Evolutionary conservation across 2,113 vertebrate species (phyloP).

Genomic region (Oncorhynchus keta): DNA sequence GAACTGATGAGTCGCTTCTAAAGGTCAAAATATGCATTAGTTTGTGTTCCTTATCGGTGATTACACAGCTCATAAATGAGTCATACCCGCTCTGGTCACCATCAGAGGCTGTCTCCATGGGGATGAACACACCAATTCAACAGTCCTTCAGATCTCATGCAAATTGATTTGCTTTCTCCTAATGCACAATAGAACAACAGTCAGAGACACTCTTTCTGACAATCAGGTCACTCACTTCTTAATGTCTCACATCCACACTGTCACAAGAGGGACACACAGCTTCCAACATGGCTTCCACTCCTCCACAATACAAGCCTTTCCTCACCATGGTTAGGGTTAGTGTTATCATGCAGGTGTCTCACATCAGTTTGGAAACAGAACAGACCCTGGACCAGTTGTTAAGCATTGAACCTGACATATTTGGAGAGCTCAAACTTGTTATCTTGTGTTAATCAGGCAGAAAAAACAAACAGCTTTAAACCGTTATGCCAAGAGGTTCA

Average conservation of each 20-base stretch:
- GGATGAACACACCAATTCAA: slow-evolving; percentile 30
- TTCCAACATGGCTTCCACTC: too few species aligned
- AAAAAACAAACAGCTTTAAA: too few species aligned
- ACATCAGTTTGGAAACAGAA: too few species aligned
- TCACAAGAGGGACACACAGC: too few species aligned
- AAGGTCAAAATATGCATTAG: slow-evolving; percentile 54
- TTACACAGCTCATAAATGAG: slow-evolving; percentile 37
- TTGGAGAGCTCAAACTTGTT: neutral
- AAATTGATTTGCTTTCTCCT: too few species aligned
- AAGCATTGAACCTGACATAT: neutral
- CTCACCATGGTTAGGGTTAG: too few species aligned
- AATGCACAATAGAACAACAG: neutral
- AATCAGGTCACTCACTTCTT: slow-evolving; percentile 6
- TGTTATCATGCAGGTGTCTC: too few species aligned
- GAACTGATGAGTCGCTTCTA: slow-evolving; percentile 3
- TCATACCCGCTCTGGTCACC: slow-evolving; percentile 7
- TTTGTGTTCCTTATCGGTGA: slow-evolving; percentile 28
- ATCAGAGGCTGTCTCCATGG: slow-evolving; percentile 12
- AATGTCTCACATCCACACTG: slow-evolving; percentile 8
- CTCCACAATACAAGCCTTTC: too few species aligned
- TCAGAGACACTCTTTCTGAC: neutral
- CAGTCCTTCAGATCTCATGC: neutral
- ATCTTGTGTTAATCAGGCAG: neutral
- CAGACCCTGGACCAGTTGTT: too few species aligned
- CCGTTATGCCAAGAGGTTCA: too few species aligned